A percentile compares a stretch with the other conserved stretches of the same genome.
Conservation (phyloP, 2,113 vertebrate species). For the Isichthys henryi region DNA sequence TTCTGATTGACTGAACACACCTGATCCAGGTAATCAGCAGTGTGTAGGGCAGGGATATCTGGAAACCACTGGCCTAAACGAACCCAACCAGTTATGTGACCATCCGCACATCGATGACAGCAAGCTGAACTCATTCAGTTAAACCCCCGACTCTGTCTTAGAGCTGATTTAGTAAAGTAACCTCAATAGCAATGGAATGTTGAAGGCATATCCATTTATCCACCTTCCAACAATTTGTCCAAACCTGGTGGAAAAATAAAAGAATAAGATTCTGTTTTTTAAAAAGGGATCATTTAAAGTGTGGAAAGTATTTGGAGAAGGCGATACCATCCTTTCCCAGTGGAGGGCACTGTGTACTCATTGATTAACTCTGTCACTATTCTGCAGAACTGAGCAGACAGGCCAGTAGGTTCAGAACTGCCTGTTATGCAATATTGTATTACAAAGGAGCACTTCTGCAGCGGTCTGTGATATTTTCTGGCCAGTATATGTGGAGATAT, state of each 20-base stretch:
- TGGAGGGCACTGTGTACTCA: conserved; percentile 12
- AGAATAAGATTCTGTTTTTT: neutral
- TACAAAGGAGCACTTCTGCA: neutral
- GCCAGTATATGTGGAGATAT: neutral
- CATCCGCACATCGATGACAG: neutral
- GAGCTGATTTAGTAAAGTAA: neutral
- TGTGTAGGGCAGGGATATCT: too few relatives aligned
- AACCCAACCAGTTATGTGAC: neutral
- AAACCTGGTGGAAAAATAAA: neutral
- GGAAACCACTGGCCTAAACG: neutral
- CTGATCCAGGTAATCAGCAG: too few relatives aligned
- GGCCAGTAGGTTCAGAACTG: neutral
- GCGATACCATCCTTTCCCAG: neutral
- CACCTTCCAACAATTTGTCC: neutral
- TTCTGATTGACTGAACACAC: too few relatives aligned
- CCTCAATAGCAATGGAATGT: neutral
- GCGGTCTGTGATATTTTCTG: neutral
- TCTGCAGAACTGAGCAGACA: neutral
- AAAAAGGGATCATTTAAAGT: neutral
- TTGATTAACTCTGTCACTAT: neutral
- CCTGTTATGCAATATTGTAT: neutral
- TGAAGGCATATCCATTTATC: neutral
- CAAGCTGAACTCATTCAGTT: neutral
- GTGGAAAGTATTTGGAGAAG: neutral
- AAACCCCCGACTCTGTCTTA: neutral